phyloP scores from a whole-genome alignment of 1,140 invertebrate genomes.

The Eriosoma lanigerum region DNA sequence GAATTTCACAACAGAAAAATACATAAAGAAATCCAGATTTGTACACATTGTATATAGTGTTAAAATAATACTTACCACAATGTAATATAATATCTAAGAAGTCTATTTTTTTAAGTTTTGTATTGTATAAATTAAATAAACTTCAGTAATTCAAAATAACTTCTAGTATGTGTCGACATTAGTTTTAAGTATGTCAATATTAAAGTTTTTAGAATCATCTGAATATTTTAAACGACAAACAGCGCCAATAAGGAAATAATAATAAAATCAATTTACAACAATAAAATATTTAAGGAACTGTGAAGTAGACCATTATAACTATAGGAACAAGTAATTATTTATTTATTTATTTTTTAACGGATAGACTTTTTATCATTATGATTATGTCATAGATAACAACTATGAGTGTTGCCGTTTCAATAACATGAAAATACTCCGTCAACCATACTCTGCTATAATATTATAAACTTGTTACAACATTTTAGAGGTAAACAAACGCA shows the following conservation, averaged over 20 bases:
- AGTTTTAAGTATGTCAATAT: conserved; percentile 7
- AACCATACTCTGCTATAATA: too few species aligned
- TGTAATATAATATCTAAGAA: not conserved
- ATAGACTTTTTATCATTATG: not conserved
- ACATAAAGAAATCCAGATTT: too few species aligned
- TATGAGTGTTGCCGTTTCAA: not conserved
- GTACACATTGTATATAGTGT: too few species aligned
- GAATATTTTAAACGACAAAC: not conserved
- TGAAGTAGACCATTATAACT: not conserved
- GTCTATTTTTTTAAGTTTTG: not conserved
- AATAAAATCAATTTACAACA: conserved; percentile 21
- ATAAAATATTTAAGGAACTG: conserved; percentile 26
- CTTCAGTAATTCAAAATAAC: too few species aligned
- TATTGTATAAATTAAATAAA: not conserved
- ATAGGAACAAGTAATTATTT: not conserved
- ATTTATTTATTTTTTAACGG: conserved; percentile 20
- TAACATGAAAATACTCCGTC: too few species aligned
- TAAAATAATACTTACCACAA: too few species aligned
- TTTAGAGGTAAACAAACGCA: too few species aligned
- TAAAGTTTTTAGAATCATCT: not conserved
- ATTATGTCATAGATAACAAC: conserved; percentile 10
- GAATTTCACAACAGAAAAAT: too few species aligned
- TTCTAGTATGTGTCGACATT: not conserved
- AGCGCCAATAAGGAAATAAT: not conserved
- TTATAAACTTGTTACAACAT: too few species aligned